Evolutionary conservation across 37 sponge, comb jelly and placozoan species (phyloP), one percentile per base, ranked within the genome.

Genomic region (Trichoplax adhaerens): DNA sequence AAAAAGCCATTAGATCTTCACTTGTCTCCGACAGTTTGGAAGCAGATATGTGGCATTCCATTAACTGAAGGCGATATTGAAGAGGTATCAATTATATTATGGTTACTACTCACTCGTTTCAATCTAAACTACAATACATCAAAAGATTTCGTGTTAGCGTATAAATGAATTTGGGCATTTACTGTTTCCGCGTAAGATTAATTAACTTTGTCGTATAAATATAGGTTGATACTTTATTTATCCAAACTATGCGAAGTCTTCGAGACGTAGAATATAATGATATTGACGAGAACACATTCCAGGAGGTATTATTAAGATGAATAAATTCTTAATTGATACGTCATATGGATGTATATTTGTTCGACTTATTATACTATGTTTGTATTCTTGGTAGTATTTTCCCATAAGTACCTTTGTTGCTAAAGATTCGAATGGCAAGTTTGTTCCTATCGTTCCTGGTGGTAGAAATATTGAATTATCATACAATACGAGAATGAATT

Each of bases 1-100:
- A 89, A 80, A 71, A 89, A 86, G 57, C 94, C 94, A 12, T 69
- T 93, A 2, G 81, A 80, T 69, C 81, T 93, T 0, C 89, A 89
- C 57, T 75, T 93, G 55, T 86, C 94, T 53, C 86, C 78, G 7
- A 70, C 79, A 46, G 83, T 83, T 76, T 93, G 87, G 98, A 92
- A 81, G 68, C 72, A 76, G 58, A 77, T 86, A 54, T 86, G 78
- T 61, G 89, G 90, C 50, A 91, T 85, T 76, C 69, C 59, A 10
- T 69, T 88, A 58, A 78, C 93, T 54, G 55, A 72, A 52, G 50
- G 59, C n/a, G 49, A 87, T 52, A 56, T 87, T 60, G 92, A 87
- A 65, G 85, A 87, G 74, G 91, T 82, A 49, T 60, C 10, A 29
- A 29, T 10, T 60, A 12, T 60, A 10, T 12, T 60, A 12, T 60